Percentiles rank a stretch among this genome's conserved stretches.
These are phyloP conservation scores for Protodeltote pygarga DNA, from an alignment of 2,888 invertebrate species.

Conservation along the genomic window DNA sequence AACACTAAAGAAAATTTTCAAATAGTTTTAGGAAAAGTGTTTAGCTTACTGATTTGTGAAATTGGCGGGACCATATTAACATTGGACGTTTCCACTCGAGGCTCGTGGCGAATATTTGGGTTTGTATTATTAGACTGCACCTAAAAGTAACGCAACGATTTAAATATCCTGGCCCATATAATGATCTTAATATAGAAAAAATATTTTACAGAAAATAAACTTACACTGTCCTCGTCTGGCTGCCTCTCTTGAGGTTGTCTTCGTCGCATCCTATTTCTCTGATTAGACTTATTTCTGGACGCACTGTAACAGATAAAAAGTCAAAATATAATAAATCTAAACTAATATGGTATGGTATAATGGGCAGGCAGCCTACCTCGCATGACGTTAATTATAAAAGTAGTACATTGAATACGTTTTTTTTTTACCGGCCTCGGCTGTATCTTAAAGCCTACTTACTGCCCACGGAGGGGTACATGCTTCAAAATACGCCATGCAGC, in stretches of 20 bases:
- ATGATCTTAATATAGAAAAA: neutral
- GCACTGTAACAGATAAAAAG: conserved; percentile 58
- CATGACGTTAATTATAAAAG: too few relatives aligned
- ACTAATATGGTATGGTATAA: too few relatives aligned
- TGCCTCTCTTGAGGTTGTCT: conserved; percentile 73
- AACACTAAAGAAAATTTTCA: too few relatives aligned
- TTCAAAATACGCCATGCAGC: too few relatives aligned
- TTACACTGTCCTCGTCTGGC: conserved; percentile 71
- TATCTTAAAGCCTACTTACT: too few relatives aligned
- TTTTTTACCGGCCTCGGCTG: too few relatives aligned
- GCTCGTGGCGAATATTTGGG: conserved; percentile 70
- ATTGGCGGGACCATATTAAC: conserved; percentile 77
- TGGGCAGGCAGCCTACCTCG: too few relatives aligned
- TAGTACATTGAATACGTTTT: too few relatives aligned
- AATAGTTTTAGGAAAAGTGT: too few relatives aligned
- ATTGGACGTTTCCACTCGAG: conserved; percentile 67
- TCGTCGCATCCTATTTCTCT: conserved; percentile 73
- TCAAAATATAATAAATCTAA: too few relatives aligned
- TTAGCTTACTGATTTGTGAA: conserved; percentile 68
- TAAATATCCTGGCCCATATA: neutral
- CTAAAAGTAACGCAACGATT: conserved; percentile 46
- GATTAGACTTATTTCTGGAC: conserved; percentile 78
- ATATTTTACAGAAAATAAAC: too few relatives aligned
- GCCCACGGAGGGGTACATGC: too few relatives aligned
- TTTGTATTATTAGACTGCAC: conserved; percentile 64